Conservation (phyloP, 2,797 vertebrate genomes). For the Macropus fuliginosus region DNA sequence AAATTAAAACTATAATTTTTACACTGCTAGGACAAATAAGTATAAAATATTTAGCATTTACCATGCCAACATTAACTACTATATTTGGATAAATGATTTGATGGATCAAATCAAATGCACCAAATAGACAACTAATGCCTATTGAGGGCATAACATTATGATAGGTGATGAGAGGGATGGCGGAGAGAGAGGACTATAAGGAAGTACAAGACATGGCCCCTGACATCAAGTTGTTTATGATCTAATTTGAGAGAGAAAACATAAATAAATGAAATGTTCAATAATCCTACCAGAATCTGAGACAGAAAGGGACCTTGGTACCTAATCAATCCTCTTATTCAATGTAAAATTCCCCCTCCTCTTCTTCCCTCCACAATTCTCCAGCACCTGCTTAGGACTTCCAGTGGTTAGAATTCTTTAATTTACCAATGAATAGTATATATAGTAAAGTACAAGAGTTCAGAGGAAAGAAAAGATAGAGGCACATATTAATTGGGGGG, state of each 20-base stretch:
- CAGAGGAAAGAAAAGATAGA: background rate
- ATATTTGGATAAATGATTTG: conserved; percentile 21
- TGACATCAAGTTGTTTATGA: background rate
- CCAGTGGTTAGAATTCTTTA: background rate
- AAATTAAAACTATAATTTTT: conserved; percentile 27
- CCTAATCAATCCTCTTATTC: background rate
- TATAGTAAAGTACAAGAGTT: background rate
- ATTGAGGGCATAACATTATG: background rate
- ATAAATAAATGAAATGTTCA: background rate
- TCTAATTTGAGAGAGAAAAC: background rate
- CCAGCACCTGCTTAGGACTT: background rate
- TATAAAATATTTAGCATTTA: conserved; percentile 28
- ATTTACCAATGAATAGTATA: background rate
- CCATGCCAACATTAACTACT: background rate
- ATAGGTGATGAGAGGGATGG: background rate
- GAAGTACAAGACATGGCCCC: background rate
- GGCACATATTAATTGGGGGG: background rate
- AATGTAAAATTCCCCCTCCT: background rate
- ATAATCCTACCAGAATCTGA: background rate
- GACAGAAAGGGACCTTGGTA: background rate
- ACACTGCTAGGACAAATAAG: conserved; percentile 46
- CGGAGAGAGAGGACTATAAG: background rate
- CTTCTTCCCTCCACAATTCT: background rate
- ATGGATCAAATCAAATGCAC: background rate
- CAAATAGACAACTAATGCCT: background rate